These are phyloP conservation scores for Lipophrys pholis DNA, from an alignment of 2,113 vertebrate genomes.

Conservation along the genomic window DNA sequence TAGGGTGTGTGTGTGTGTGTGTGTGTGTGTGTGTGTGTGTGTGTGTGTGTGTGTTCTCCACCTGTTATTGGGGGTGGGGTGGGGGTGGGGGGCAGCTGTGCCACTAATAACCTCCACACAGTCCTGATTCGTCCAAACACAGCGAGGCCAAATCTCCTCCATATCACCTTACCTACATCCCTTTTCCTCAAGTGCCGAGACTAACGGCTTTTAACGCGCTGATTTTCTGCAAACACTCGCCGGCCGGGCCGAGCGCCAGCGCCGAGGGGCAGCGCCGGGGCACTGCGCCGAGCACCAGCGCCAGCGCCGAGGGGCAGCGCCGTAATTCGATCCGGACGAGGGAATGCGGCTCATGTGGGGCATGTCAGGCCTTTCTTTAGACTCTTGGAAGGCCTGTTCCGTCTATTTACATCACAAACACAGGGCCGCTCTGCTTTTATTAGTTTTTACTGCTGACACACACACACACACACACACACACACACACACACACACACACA, in stretches of 20 bases:
- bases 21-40: not conserved
- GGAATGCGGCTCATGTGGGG: conserved; percentile 70
- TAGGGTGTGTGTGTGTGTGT: conserved; percentile 2
- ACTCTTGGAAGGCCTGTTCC: conserved; percentile 37
- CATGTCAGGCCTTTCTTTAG: conserved; percentile 65
- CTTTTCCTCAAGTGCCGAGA: conserved; percentile 47
- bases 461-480: not conserved
- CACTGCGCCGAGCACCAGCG: too few species aligned
- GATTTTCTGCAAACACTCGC: conserved; percentile 21
- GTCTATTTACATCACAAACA: conserved; percentile 70
- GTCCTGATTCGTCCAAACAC: conserved; percentile 35
- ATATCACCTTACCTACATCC: conserved; percentile 44
- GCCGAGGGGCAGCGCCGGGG: too few species aligned
- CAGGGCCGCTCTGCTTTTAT: conserved; percentile 32
- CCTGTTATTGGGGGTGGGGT: conserved; percentile 65
- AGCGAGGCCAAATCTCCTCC: conserved; percentile 34
- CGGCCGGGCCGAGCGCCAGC: not conserved
- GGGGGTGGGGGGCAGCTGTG: conserved; percentile 70
- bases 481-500: too few species aligned
- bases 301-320: not conserved
- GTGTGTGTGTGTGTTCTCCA: conserved; percentile 45
- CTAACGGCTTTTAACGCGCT: conserved; percentile 28
- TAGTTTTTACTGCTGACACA: conserved; percentile 25
- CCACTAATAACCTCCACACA: conserved; percentile 44
- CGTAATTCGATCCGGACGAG: conserved; percentile 49